phyloP scores from a whole-genome alignment of 2,113 vertebrate species.

The Phrynosoma platyrhinos region DNA sequence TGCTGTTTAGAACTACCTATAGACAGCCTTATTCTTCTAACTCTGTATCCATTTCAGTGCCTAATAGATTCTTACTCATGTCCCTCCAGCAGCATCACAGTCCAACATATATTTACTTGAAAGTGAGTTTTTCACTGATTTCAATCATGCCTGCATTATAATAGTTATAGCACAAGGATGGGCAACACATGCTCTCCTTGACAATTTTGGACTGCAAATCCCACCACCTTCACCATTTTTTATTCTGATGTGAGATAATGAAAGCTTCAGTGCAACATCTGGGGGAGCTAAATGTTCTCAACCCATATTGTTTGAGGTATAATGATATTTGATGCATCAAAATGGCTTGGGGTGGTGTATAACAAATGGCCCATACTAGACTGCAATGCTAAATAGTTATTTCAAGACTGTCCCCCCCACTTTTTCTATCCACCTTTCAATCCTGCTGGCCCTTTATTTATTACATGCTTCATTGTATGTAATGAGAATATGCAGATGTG shows the following conservation, averaged over 20 bases:
- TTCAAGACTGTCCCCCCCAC: not conserved
- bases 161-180: not conserved
- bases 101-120: not conserved
- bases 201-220: not conserved
- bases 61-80: not conserved
- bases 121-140: too few relatives aligned
- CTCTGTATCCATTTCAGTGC: not conserved
- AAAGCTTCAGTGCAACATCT: not conserved
- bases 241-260: not conserved
- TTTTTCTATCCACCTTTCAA: not conserved
- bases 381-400: not conserved
- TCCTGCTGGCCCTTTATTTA: not conserved
- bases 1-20: too few relatives aligned
- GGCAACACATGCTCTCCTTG: not conserved
- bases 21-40: too few relatives aligned
- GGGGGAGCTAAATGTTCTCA: not conserved
- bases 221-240: not conserved
- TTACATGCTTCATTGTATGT: not conserved
- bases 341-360: not conserved
- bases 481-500: not conserved
- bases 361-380: not conserved
- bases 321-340: not conserved
- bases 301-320: not conserved
- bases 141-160: not conserved
- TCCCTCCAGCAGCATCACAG: not conserved